These are phyloP conservation scores for Cyclophora albipunctata DNA, from an alignment of 2,888 invertebrate species.

Conservation along the genomic window DNA sequence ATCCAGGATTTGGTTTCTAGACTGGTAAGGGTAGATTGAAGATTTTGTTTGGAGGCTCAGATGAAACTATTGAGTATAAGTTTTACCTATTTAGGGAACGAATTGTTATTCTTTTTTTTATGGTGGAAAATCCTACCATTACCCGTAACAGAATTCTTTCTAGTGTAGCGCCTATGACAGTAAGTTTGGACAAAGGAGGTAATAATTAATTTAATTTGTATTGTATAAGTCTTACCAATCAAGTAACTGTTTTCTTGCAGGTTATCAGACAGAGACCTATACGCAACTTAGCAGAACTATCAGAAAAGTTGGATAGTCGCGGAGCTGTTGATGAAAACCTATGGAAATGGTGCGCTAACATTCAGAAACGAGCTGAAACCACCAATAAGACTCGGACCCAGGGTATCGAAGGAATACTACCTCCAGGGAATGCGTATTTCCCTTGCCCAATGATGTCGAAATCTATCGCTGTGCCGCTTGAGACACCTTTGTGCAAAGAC, in stretches of 20 bases:
- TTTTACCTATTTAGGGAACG: constrained; percentile 5
- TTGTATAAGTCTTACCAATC: no score
- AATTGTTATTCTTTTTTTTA: constrained; percentile 12
- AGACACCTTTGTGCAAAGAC: constrained; percentile 38
- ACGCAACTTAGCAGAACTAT: constrained; percentile 43
- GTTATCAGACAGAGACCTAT: constrained; percentile 29
- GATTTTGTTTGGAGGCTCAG: background rate
- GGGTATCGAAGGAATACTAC: constrained; percentile 29
- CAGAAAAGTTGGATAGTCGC: constrained; percentile 41
- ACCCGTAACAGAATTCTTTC: no score
- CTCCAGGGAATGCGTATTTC: constrained; percentile 35
- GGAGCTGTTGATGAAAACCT: constrained; percentile 57
- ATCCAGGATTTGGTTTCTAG: background rate
- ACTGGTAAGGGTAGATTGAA: background rate
- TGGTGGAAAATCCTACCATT: no score
- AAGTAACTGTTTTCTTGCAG: no score
- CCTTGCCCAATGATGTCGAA: constrained; percentile 48
- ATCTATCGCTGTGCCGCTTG: constrained; percentile 37
- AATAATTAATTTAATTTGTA: no score
- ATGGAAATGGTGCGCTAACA: constrained; percentile 50
- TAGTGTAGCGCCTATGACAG: no score
- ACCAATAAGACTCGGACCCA: constrained; percentile 4
- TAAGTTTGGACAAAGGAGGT: no score
- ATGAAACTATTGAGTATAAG: background rate
- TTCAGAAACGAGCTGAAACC: constrained; percentile 27